Percentiles rank a stretch among this genome's conserved stretches.
Conservation (phyloP, 2,888 invertebrate species). For the Drosophila eohydei region DNA sequence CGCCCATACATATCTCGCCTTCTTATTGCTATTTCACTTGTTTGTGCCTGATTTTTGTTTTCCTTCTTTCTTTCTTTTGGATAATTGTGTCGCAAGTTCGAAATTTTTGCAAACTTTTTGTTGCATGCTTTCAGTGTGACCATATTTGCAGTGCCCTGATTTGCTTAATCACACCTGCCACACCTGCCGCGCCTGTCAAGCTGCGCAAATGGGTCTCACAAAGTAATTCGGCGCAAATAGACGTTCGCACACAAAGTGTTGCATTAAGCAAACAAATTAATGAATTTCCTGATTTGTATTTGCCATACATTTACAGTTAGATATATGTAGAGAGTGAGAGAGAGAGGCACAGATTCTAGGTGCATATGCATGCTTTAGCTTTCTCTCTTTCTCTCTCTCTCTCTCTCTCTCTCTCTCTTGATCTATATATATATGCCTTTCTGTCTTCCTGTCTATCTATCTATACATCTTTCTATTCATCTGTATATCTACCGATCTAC, state of each 20-base stretch:
- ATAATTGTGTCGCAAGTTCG: conserved; percentile 52
- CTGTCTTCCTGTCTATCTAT: neutral
- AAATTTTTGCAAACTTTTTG: conserved; percentile 33
- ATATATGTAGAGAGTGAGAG: neutral
- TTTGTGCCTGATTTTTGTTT: conserved; percentile 39
- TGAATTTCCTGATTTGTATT: conserved; percentile 14
- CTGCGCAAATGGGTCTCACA: conserved; percentile 2
- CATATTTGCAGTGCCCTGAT: conserved; percentile 68
- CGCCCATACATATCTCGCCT: conserved; percentile 7
- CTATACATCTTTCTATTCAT: neutral
- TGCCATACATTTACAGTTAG: neutral
- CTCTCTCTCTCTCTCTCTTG: neutral
- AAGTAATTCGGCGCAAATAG: conserved; percentile 20
- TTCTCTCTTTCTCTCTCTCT: too few relatives aligned
- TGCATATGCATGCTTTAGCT: neutral
- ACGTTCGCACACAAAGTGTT: conserved; percentile 24
- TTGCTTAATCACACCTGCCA: conserved; percentile 17
- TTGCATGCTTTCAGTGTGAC: conserved; percentile 46
- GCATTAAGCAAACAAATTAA: conserved; percentile 32
- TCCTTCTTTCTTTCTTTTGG: conserved; percentile 25
- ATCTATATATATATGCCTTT: neutral
- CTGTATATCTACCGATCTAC: neutral
- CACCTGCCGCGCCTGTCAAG: neutral
- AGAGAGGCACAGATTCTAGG: neutral
- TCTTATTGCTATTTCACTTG: conserved; percentile 24